Evolutionary conservation across 2,888 invertebrate species (phyloP).

Genomic region (Morinoia aosen): DNA sequence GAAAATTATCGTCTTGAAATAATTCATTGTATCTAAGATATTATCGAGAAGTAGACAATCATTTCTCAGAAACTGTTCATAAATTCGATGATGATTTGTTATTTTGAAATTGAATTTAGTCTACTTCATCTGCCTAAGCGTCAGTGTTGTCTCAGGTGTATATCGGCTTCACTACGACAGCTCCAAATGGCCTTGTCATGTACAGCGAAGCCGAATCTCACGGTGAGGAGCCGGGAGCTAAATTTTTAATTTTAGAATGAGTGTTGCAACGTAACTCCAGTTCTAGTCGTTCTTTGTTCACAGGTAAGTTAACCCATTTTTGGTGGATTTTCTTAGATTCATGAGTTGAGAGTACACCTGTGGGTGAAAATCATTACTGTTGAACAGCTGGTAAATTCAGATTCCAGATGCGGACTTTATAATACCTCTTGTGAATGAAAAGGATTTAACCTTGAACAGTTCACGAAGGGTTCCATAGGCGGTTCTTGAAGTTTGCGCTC

Average conservation of each 20-base stretch:
- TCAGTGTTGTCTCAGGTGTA: slow-evolving; percentile 57
- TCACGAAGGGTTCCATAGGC: too few species aligned
- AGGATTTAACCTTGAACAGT: too few species aligned
- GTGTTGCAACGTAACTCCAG: too few species aligned
- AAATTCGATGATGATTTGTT: background rate
- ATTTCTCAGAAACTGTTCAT: background rate
- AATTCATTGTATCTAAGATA: background rate
- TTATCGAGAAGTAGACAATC: background rate
- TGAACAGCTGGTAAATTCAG: too few species aligned
- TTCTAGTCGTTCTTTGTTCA: too few species aligned
- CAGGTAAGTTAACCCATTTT: too few species aligned
- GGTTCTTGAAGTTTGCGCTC: too few species aligned
- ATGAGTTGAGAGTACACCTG: too few species aligned
- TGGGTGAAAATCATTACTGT: too few species aligned
- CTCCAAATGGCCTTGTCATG: slow-evolving; percentile 62
- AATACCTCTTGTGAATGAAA: too few species aligned
- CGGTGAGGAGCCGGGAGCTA: background rate
- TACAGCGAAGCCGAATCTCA: slow-evolving; percentile 64
- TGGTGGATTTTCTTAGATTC: too few species aligned
- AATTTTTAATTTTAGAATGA: background rate
- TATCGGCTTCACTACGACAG: slow-evolving; percentile 64
- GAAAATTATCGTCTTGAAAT: background rate
- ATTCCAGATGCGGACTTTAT: too few species aligned
- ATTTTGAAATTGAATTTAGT: background rate
- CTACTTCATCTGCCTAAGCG: background rate